These are phyloP conservation scores for Mormyrus hasselquistii DNA, from an alignment of 2,797 vertebrate species.

Conservation along the genomic window DNA sequence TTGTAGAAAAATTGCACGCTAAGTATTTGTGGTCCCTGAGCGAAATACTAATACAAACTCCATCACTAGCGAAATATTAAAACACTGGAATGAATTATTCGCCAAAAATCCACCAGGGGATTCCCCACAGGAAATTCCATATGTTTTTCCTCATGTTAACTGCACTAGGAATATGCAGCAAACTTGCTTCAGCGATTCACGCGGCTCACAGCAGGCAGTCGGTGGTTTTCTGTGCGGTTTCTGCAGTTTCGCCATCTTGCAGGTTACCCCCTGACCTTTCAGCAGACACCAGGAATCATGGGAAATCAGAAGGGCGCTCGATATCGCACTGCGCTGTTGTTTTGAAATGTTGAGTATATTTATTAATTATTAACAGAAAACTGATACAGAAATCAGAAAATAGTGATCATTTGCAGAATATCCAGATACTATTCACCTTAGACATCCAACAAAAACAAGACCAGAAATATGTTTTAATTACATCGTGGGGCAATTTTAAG, in stretches of 20 bases:
- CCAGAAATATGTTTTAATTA: neutral
- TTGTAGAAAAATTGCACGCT: neutral
- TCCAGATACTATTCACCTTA: neutral
- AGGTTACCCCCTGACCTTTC: neutral
- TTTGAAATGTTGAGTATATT: neutral
- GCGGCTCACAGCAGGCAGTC: neutral
- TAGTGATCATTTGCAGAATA: neutral
- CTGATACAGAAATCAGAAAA: neutral
- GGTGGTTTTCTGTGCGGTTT: neutral
- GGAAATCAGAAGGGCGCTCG: neutral
- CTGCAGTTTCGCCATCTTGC: neutral
- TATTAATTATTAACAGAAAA: constrained; percentile 6
- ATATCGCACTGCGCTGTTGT: neutral
- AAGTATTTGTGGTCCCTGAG: neutral
- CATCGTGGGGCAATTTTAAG: neutral
- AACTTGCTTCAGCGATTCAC: neutral
- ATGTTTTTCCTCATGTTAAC: neutral
- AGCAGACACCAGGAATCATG: neutral
- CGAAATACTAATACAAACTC: neutral
- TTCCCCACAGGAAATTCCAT: constrained; percentile 17
- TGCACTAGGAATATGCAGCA: neutral
- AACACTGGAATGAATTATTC: neutral
- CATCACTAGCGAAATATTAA: neutral
- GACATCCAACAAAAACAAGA: neutral
- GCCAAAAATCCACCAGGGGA: neutral